These are phyloP conservation scores for Cairina moschata DNA, from an alignment of 2,113 vertebrate species.

Conservation along the genomic window DNA sequence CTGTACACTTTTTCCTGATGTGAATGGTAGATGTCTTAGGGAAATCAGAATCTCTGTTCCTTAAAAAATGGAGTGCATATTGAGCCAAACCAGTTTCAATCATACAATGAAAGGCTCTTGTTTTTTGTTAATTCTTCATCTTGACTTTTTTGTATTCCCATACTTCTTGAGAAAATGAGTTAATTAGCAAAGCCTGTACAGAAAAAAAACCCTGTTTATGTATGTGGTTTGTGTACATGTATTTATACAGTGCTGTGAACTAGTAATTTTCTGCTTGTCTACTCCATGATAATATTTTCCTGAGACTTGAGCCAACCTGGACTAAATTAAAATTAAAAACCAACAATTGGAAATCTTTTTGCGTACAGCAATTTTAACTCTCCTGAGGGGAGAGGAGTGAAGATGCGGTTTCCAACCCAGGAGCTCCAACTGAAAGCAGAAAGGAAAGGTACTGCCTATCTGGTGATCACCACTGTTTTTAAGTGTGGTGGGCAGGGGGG, in stretches of 20 bases:
- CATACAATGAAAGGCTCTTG: background rate
- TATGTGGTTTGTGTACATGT: background rate
- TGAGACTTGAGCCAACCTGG: background rate
- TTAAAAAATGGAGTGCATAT: accelerated
- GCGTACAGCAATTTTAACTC: background rate
- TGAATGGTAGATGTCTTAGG: background rate
- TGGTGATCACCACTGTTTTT: background rate
- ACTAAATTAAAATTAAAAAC: background rate
- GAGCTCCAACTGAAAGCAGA: background rate
- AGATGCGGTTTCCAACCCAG: background rate
- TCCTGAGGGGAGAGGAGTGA: background rate
- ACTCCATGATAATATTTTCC: background rate
- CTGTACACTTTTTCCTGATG: background rate
- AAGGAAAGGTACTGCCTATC: background rate
- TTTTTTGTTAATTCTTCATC: background rate
- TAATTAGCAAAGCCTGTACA: background rate
- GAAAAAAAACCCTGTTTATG: too few species aligned
- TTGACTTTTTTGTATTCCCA: background rate
- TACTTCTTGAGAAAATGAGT: background rate
- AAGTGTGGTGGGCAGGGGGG: background rate
- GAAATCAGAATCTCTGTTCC: background rate
- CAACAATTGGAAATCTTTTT: background rate
- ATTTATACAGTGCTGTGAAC: background rate
- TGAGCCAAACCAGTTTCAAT: background rate
- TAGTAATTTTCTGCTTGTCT: background rate